phyloP scores from a whole-genome alignment of 92 coral and sea anemone species.

The Phymanthus crucifer region DNA sequence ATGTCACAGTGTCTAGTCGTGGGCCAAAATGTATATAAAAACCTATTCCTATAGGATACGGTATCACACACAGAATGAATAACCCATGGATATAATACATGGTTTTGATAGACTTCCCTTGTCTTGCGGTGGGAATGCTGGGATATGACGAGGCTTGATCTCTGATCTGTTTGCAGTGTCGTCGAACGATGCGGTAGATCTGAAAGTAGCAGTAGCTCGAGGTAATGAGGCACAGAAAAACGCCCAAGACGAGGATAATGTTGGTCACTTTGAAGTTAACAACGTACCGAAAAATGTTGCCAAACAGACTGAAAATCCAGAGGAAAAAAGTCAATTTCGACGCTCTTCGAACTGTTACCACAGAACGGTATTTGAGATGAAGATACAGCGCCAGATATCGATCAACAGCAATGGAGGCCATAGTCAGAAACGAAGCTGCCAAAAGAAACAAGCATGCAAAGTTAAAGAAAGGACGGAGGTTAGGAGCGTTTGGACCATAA shows the following conservation, averaged over 20 bases:
- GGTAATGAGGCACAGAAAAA: not conserved
- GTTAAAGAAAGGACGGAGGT: not conserved
- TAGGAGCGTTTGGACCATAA: too few relatives aligned
- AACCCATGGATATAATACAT: slow-evolving; percentile 19
- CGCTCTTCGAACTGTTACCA: not conserved
- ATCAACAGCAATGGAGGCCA: slow-evolving; percentile 13
- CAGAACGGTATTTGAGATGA: slow-evolving; percentile 3
- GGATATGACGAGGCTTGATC: not conserved
- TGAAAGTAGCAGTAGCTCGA: slow-evolving; percentile 15
- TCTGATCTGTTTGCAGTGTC: slow-evolving; percentile 6
- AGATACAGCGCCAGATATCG: slow-evolving; percentile 12
- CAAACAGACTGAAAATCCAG: not conserved
- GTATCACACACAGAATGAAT: slow-evolving; percentile 8
- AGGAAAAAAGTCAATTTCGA: not conserved
- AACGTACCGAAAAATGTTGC: not conserved
- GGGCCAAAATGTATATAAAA: not conserved
- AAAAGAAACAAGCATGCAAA: not conserved
- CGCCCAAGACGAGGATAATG: not conserved
- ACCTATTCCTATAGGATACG: slow-evolving; percentile 8
- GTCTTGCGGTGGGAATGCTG: not conserved
- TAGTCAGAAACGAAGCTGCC: slow-evolving; percentile 12
- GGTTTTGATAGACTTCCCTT: slow-evolving; percentile 15
- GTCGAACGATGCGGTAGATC: slow-evolving; percentile 12
- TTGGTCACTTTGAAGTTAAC: not conserved
- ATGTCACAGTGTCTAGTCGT: not conserved